phyloP scores from a whole-genome alignment of 2,888 invertebrate species.

The Endomychus coccineus region DNA sequence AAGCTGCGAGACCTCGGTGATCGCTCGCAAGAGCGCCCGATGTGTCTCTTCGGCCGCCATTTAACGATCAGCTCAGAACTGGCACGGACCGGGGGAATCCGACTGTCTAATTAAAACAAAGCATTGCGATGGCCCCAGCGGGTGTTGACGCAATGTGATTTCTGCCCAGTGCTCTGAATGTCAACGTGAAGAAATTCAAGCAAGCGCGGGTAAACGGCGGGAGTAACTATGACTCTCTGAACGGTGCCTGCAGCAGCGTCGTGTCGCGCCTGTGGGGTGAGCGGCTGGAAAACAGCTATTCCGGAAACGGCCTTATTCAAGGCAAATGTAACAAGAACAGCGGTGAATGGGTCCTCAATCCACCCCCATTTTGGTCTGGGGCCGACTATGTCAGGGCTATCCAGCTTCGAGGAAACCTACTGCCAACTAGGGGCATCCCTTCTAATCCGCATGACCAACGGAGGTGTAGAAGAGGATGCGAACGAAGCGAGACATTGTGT shows the following conservation, averaged over 20 bases:
- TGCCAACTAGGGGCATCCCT: slow-evolving; percentile 29
- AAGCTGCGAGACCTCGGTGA: too few relatives aligned
- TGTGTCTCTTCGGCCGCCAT: too few relatives aligned
- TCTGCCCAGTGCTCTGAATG: too few relatives aligned
- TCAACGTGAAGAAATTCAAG: too few relatives aligned
- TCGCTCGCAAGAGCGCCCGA: too few relatives aligned
- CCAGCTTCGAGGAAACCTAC: slow-evolving; percentile 26
- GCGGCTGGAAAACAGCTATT: slow-evolving; percentile 14
- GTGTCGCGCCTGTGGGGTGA: slow-evolving; percentile 7
- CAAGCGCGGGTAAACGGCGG: too few relatives aligned
- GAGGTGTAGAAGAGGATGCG: slow-evolving; percentile 26
- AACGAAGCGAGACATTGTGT: slow-evolving; percentile 18
- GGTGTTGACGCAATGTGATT: too few relatives aligned
- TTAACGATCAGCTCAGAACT: too few relatives aligned
- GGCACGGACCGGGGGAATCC: too few relatives aligned
- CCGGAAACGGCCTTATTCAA: slow-evolving; percentile 17
- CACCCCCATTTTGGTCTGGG: slow-evolving; percentile 26
- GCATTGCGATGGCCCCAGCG: too few relatives aligned
- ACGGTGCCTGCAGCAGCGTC: slow-evolving; percentile 3
- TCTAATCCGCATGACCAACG: slow-evolving; percentile 25
- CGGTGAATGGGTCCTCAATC: slow-evolving; percentile 18
- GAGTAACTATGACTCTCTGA: too few relatives aligned
- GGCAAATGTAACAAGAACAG: neutral
- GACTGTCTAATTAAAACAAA: too few relatives aligned
- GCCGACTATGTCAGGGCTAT: slow-evolving; percentile 25